Evolutionary conservation across 2,888 invertebrate genomes (phyloP), one percentile per base, ranked within the genome.

Genomic region (Deilephila elpenor): DNA sequence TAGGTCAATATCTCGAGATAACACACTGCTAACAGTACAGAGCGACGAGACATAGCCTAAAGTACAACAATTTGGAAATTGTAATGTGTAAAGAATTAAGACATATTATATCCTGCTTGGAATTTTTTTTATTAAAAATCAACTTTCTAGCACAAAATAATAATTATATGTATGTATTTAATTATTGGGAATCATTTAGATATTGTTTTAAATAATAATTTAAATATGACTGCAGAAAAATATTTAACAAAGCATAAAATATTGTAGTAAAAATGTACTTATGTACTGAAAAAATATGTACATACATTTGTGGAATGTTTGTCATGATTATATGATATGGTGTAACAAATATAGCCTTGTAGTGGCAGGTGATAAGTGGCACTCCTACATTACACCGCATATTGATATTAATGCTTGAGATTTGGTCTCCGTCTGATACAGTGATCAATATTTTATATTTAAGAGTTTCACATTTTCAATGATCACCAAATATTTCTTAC

Each of bases 1-100:
- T 86, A 91, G 92, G 93, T 93, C 92, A 92, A 89, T 91, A 93
- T 92, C 91, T 91, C 75, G 75, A 82, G 91, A 93, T 91, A 91
- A 83, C 78, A 80, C 59, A 84, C 78, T 77, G 76, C 76, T 75
- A 75, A 77, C 70, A 75, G 76, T 74, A 77, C 72, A 56, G 73
- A 77, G 75, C 7, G 6, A 6, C 56, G 56, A 17, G 56, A 56
- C n/a, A n/a, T 19, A 5, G 56, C 56, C n/a, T 56, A 56, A 56
- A 19, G n/a, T n/a, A 56, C 56, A 32, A 5, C 3, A 19, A 56
- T 56, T 56, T 56, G n/a, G 56, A 19, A n/a, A 56, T n/a, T n/a
- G 56, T n/a, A 1, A 56, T 56, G 56, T 56, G 17, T 53, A 19
- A 17, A 53, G 7, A 53, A 19, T 53, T 37, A 17, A 51, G 17